Evolutionary conservation across 2,797 vertebrate species (phyloP).

Genomic region (Melanotaenia maccullochi): DNA sequence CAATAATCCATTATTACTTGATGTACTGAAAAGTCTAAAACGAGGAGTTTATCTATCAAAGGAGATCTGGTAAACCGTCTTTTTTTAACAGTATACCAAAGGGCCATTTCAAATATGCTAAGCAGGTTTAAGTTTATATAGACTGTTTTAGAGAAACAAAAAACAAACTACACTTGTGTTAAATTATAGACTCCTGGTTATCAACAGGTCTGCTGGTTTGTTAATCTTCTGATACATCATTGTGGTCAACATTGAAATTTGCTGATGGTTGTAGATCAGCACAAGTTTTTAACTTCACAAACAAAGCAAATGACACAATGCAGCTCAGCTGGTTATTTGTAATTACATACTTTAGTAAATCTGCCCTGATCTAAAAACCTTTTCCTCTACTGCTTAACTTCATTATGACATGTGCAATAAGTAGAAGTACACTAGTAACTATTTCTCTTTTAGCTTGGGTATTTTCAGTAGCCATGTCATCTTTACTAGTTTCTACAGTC

Average conservation of each 20-base stretch:
- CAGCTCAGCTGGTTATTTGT: too few species aligned
- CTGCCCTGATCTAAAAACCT: too few species aligned
- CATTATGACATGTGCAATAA: not conserved
- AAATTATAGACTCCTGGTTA: not conserved
- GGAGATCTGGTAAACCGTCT: not conserved
- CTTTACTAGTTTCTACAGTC: not conserved
- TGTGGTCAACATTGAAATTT: not conserved
- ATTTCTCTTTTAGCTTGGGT: too few species aligned
- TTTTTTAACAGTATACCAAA: not conserved
- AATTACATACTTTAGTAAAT: too few species aligned
- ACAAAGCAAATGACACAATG: too few species aligned
- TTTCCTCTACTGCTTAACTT: not conserved
- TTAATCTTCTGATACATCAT: too few species aligned
- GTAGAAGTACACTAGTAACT: not conserved
- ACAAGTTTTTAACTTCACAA: too few species aligned
- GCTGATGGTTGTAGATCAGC: not conserved
- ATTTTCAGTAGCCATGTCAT: not conserved
- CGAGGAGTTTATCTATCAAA: not conserved
- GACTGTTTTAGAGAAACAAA: not conserved
- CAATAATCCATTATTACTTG: not conserved
- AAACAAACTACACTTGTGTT: not conserved
- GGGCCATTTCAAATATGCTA: not conserved
- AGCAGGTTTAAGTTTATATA: not conserved
- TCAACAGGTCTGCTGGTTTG: too few species aligned
- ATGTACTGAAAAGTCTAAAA: not conserved